Conservation (phyloP, 2,113 vertebrate genomes). For the Eonycteris spelaea region DNA sequence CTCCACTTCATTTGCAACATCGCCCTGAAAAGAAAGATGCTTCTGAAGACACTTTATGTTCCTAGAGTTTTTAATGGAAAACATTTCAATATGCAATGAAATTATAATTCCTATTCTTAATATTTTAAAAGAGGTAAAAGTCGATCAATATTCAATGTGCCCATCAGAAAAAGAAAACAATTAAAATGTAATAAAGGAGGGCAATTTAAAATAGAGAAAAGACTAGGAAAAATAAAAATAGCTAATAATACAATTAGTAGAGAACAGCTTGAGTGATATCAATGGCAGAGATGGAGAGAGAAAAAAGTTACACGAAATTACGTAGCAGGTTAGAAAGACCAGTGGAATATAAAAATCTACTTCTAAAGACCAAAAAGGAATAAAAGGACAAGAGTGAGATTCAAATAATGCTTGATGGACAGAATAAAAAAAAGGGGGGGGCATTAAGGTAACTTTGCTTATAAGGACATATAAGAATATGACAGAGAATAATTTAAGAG, state of each 20-base stretch:
- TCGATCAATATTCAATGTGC: neutral
- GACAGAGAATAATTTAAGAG: neutral
- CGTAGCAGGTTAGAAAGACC: neutral
- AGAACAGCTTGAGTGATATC: neutral
- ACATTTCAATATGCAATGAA: neutral
- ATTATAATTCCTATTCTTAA: conserved; percentile 18
- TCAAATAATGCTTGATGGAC: neutral
- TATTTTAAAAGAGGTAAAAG: conserved; percentile 14
- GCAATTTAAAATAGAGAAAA: conserved; percentile 32
- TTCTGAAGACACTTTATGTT: neutral
- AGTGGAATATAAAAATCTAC: neutral
- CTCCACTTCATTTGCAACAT: conserved; percentile 98
- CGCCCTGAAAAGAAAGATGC: conserved; percentile 85
- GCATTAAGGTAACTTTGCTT: neutral
- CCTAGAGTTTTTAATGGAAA: neutral
- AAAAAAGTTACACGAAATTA: conserved; percentile 22
- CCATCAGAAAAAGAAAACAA: conserved; percentile 40
- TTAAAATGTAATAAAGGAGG: conserved; percentile 27
- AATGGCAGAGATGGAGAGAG: neutral
- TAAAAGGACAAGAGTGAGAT: neutral
- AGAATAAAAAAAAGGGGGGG: neutral
- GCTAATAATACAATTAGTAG: neutral
- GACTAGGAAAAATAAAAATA: neutral
- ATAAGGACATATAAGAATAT: neutral
- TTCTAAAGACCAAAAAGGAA: conserved; percentile 31